Conservation (phyloP, 2,797 vertebrate genomes). For the Pantherophis vulpinus region DNA sequence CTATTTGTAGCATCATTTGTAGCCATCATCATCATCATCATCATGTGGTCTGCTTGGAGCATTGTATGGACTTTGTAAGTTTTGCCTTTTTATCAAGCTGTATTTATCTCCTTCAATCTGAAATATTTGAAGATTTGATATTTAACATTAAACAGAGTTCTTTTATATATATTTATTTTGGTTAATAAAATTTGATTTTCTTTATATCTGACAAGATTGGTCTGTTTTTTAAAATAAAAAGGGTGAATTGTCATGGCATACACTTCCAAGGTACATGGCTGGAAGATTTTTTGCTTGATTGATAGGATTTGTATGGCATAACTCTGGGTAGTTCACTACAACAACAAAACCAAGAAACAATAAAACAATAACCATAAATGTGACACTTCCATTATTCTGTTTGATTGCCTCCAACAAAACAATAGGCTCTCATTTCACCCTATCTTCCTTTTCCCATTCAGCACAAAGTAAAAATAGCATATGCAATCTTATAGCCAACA, state of each 20-base stretch:
- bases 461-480: neutral
- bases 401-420: neutral
- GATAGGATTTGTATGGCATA: neutral
- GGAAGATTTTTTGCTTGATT: neutral
- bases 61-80: neutral
- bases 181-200: neutral
- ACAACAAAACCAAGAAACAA: neutral
- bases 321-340: neutral
- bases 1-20: neutral
- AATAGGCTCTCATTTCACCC: neutral
- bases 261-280: neutral
- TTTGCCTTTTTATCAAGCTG: neutral
- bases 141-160: neutral
- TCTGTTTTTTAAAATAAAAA: neutral
- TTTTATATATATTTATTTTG: no score
- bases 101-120: neutral
- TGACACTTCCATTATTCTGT: neutral
- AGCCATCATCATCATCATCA: neutral
- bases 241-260: neutral
- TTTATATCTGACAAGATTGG: neutral
- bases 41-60: neutral
- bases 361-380: neutral
- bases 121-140: neutral
- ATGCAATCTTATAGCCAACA: neutral
- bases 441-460: neutral